These are phyloP conservation scores for Phytoseiulus persimilis DNA, from an alignment of 2,888 invertebrate genomes.

Conservation along the genomic window DNA sequence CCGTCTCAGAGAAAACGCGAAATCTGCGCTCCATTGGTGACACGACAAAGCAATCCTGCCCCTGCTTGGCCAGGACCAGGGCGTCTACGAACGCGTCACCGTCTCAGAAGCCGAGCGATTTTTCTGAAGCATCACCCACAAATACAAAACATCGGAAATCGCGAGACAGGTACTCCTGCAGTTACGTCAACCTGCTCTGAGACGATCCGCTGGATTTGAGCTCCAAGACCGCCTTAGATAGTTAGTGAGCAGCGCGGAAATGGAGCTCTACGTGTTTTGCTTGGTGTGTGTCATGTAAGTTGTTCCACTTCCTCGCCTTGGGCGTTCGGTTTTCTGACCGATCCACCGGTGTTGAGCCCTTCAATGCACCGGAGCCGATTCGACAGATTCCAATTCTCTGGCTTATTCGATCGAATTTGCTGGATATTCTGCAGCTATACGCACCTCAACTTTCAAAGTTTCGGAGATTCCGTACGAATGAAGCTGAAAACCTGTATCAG, in stretches of 20 bases:
- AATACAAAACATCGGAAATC: background rate
- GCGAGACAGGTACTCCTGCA: background rate
- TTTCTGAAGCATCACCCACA: background rate
- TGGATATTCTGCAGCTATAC: no score
- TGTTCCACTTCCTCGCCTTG: background rate
- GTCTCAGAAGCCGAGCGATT: background rate
- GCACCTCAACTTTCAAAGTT: no score
- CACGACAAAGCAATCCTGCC: no score
- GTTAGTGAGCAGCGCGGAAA: background rate
- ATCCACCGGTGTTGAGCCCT: background rate
- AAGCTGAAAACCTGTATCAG: no score
- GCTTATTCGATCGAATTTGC: no score
- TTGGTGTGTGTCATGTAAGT: slow-evolving; percentile 36
- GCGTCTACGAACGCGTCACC: background rate
- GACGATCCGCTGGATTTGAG: background rate
- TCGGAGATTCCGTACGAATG: no score
- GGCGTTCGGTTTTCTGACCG: background rate
- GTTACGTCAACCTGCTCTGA: background rate
- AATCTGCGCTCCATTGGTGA: no score
- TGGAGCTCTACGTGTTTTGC: slow-evolving; percentile 22
- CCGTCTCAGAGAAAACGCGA: no score
- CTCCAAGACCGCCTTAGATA: background rate
- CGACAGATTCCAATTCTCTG: no score
- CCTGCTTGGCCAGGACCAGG: no score
- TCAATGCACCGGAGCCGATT: background rate